phyloP scores from a whole-genome alignment of 2,888 invertebrate genomes.

The Pristionchus fissidentatus region DNA sequence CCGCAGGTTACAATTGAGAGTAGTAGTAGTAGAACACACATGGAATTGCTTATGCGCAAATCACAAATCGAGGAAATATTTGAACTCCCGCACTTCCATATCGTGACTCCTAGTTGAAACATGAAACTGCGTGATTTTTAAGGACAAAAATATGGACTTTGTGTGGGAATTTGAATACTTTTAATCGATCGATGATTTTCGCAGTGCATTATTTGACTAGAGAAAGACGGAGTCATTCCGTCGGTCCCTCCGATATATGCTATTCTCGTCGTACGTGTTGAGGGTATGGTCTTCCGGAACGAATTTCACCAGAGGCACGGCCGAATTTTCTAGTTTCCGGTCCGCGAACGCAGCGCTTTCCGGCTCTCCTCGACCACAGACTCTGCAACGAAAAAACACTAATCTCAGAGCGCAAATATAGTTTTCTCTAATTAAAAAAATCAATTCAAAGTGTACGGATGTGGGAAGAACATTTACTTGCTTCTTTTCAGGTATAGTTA shows the following conservation, averaged over 20 bases:
- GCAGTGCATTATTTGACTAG: neutral
- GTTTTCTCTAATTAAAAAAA: too few relatives aligned
- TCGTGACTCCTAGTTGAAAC: too few relatives aligned
- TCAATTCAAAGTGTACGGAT: too few relatives aligned
- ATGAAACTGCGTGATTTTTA: too few relatives aligned
- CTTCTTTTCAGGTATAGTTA: too few relatives aligned
- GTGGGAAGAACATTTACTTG: too few relatives aligned
- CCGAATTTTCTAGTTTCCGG: constrained; percentile 34
- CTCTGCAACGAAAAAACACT: neutral
- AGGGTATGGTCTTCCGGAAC: constrained; percentile 30
- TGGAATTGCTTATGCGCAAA: neutral
- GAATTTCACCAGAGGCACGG: constrained; percentile 33
- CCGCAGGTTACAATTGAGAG: neutral
- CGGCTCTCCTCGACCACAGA: constrained; percentile 15
- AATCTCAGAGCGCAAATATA: neutral
- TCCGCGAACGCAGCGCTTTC: constrained; percentile 3
- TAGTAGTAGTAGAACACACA: neutral
- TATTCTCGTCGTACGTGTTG: constrained; percentile 42
- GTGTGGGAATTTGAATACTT: too few relatives aligned
- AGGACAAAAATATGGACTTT: too few relatives aligned
- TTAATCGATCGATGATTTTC: too few relatives aligned
- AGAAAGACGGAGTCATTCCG: constrained; percentile 46
- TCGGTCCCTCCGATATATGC: constrained; percentile 16
- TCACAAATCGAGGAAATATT: neutral
- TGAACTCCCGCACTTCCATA: too few relatives aligned